Evolutionary conservation across 2,888 invertebrate genomes (phyloP), one percentile per base, ranked within the genome.

Genomic region (Glaucopsyche alexis): DNA sequence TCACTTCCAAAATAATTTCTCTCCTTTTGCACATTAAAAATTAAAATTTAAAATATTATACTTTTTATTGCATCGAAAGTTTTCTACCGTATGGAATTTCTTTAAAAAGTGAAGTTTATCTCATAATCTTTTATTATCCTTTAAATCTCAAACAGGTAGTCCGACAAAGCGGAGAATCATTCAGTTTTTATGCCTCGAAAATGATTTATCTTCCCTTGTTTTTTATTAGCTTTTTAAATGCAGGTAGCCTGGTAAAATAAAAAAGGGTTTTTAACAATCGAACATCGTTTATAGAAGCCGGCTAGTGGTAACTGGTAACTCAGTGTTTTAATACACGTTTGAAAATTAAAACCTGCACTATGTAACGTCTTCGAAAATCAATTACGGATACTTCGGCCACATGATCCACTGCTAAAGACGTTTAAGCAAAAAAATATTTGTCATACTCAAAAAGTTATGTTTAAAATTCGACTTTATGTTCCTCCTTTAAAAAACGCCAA

Each of bases 101-200:
- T 42, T 42, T 66, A 42, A 66, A 65, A 66, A 42, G 66, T 42
- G 14, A 66, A 42, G 16, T 66, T 66, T 42, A 66, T 65, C 65
- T 65, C 16, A n/a, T 65, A 65, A 65, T 65, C 65, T 65, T 65
- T 65, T 40, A 65, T 40, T 42, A 66, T 66, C 66, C 42, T 66
- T 66, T 42, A 66, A 16, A 42, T 66, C 11, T 65, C 14, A 82
- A 82, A 84, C 89, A 90, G 89, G 90, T 89, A 90, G 90, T 85
- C 77, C 72, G 75, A 78, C 80, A 87, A 86, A 86, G 49, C 2
- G 8, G 69, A 38, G 64, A 69, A 49, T 49, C 69, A 49, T 65
- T n/a, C 72, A 16, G 71, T 77, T 74, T 77, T 78, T 77, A 65
- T 74, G 72, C 74, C 71, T 74, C 74, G 65, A 77, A 77, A 73